phyloP scores from a whole-genome alignment of 2,797 vertebrate genomes.

The Anguilla obscura region DNA sequence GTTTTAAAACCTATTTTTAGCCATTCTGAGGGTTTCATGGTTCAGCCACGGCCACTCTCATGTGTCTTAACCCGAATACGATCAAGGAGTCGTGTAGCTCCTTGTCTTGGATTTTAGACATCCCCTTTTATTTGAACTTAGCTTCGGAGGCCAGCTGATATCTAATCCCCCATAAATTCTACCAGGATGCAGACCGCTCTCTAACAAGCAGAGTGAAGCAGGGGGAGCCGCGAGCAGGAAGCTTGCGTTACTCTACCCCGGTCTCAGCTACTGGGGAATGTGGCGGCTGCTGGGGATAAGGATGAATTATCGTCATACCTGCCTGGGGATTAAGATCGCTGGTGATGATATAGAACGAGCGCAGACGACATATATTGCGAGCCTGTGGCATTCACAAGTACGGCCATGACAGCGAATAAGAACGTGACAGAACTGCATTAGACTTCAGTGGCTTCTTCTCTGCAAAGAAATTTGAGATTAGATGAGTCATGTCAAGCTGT shows the following conservation, averaged over 20 bases:
- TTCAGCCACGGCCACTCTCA: not conserved
- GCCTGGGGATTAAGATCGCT: not conserved
- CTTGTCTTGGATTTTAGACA: not conserved
- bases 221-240: not conserved
- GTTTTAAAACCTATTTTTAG: constrained; percentile 15
- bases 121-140: not conserved
- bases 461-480: not conserved
- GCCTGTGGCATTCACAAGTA: not conserved
- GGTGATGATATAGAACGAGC: not conserved
- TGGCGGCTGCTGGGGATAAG: not conserved
- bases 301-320: not conserved
- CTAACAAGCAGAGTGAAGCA: not conserved
- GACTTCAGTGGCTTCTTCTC: not conserved
- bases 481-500: not conserved
- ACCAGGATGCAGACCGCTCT: not conserved
- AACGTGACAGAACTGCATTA: not conserved
- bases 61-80: constrained; percentile 8
- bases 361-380: not conserved
- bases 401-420: not conserved
- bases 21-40: not conserved
- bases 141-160: constrained; percentile 13
- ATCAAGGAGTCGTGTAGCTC: not conserved
- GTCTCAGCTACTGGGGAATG: not conserved
- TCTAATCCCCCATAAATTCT: not conserved
- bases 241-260: not conserved